phyloP scores from a whole-genome alignment of 2,797 vertebrate genomes.

The Heteromormyrus szaboi region DNA sequence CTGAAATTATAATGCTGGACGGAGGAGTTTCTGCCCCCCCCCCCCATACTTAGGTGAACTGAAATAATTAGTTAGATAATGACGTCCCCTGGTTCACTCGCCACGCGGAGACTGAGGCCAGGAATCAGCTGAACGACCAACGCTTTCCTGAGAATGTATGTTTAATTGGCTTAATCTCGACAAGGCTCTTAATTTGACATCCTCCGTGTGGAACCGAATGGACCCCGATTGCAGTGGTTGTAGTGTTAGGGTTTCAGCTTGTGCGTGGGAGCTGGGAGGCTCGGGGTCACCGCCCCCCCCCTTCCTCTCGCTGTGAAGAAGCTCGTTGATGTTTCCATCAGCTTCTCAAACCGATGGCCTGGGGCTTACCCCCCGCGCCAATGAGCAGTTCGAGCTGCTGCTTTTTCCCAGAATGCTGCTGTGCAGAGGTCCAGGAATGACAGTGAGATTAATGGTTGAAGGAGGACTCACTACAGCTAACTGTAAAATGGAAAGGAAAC shows the following conservation, averaged over 20 bases:
- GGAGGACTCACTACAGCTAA: background rate
- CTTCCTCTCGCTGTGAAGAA: constrained; percentile 71
- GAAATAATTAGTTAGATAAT: constrained; percentile 26
- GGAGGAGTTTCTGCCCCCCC: background rate
- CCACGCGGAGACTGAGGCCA: constrained; percentile 39
- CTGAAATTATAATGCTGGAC: constrained; percentile 20
- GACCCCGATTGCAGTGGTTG: constrained; percentile 49
- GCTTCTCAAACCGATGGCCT: constrained; percentile 75
- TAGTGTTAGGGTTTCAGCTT: constrained; percentile 51
- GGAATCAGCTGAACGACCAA: constrained; percentile 41
- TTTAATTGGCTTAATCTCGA: constrained; percentile 68
- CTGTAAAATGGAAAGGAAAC: background rate
- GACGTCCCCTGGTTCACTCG: background rate
- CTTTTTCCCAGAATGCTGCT: constrained; percentile 66
- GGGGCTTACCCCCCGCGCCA: constrained; percentile 69
- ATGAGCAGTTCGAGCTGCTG: constrained; percentile 73
- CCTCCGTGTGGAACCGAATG: constrained; percentile 48
- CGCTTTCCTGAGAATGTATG: constrained; percentile 46
- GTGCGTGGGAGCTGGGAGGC: constrained; percentile 68
- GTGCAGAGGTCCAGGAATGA: constrained; percentile 34
- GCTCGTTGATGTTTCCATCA: constrained; percentile 76
- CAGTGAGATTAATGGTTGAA: background rate
- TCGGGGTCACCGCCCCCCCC: constrained; percentile 63
- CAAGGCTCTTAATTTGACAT: constrained; percentile 51
- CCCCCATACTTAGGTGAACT: constrained; percentile 15